Evolutionary conservation across 2,113 vertebrate genomes (phyloP), one percentile per base, ranked within the genome.

Genomic region (Ochotona princeps): DNA sequence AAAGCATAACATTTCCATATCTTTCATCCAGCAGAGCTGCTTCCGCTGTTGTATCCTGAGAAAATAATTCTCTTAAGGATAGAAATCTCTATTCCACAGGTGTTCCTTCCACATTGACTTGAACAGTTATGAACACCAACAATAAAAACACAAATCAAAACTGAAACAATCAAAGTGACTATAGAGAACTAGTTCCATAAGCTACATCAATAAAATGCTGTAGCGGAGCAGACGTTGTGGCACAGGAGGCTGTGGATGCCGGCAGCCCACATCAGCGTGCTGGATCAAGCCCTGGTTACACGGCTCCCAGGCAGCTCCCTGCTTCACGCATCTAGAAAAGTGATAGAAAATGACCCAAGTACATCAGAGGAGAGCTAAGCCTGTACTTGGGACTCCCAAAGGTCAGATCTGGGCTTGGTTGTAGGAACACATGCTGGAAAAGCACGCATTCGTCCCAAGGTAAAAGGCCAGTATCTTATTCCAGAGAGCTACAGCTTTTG

Each of bases 91-190:
- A 70, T 80, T 54, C 21, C 83, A 82, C 47, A 85, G 57, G 72
- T 63, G 11, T 69, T 81, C 30, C 84, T 81, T 85, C 63, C 9
- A 76, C 28, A 5, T 72, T 72, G 61, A 89, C 26, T 72, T 81
- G 66, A 66, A 87, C 7, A 72, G 32, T 66, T 76, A 90, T 17
- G 49, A 87, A 75, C 44, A 76, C 54, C 21, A 60, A 38, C 30
- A 76, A 81, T n/a, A 78, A 89, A 86, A 81, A 51, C 11, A 84
- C 70, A 74, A 66, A 54, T 14, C 79, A 79, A 96, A 84, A 60
- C 1, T 8, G n/a, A 69, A 93, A 91, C 32, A 51, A 83, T 66
- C 70, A 73, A 26, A 35, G 26, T 89, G 74, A 74, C 26, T 51
- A 18, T 47, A 47, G 17, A 80, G 67, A 94, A 90, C 28, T 80